Evolutionary conservation across 2,888 invertebrate species (phyloP).

Genomic region (Campoplex nolae): DNA sequence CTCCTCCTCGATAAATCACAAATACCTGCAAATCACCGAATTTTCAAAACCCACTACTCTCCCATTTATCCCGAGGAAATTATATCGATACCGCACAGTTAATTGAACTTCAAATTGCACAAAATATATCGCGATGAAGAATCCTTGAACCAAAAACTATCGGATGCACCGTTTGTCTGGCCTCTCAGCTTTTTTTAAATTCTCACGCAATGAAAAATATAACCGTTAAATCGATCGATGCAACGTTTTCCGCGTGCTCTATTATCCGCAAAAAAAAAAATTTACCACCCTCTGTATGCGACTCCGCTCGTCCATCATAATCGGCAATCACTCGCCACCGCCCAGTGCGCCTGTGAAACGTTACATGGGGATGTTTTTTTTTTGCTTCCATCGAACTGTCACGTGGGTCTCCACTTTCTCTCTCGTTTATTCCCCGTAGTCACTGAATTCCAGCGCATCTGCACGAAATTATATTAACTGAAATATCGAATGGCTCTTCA

Average conservation of each 20-base stretch:
- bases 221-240: slow-evolving; percentile 60
- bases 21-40: slow-evolving; percentile 4
- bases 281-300: slow-evolving; percentile 48
- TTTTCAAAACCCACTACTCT: background rate
- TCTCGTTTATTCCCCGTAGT: slow-evolving; percentile 46
- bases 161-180: slow-evolving; percentile 10
- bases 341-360: slow-evolving; percentile 56
- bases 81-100: slow-evolving; percentile 81
- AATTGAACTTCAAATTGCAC: slow-evolving; percentile 74
- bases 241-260: slow-evolving; percentile 62
- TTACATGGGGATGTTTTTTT: slow-evolving; percentile 50
- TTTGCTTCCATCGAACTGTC: slow-evolving; percentile 55
- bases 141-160: slow-evolving; percentile 33
- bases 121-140: slow-evolving; percentile 5
- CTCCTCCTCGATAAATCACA: background rate
- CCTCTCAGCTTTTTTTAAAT: slow-evolving; percentile 33
- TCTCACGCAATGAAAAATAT: slow-evolving; percentile 65
- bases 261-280: slow-evolving; percentile 69
- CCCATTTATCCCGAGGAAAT: slow-evolving; percentile 83
- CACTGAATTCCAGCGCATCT: slow-evolving; percentile 54
- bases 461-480: slow-evolving; percentile 42
- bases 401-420: slow-evolving; percentile 45
- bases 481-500: background rate
- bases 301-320: slow-evolving; percentile 73
- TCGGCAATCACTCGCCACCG: slow-evolving; percentile 73